Base-by-base conservation (phyloP, 2,888 invertebrate species). In the Lycophotia porphyrea region DNA sequence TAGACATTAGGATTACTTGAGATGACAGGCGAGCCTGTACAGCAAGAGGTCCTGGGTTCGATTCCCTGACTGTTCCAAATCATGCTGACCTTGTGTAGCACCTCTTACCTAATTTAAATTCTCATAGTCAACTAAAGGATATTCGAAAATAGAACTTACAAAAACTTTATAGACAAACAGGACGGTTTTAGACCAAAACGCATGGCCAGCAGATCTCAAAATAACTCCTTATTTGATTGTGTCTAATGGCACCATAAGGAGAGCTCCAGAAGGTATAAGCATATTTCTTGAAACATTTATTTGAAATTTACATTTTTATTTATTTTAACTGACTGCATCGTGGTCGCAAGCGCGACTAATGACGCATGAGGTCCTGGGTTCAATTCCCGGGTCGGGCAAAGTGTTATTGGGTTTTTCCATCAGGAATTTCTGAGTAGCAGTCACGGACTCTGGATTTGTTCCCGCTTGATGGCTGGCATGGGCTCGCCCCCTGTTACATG, bases 201-300 rank as follows among this genome's bases (percentile, higher is more conserved):
- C 78, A 71, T 73, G 36, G 52, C 63, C 21, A 82, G 18, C 13
- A 64, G 71, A 60, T 70, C 34, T 55, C 2, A 39, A 82, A 82
- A 78, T 82, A 82, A 60, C 74, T 74, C 64, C 34, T 47, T n/a
- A 58, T 21, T 68, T 36, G 42, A 68, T 63, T 71, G 52, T 78
- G n/a, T n/a, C 11, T 52, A 65, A 60, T n/a, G 24, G 24, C 71
- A 80, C 52, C 0, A 39, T 5, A 34, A 1, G 1, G 18, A 24
- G 15, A 65, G 8, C 13, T 21, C 0, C 77, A 72, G 82, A 82
- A 82, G 77, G 34, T 34, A n/a, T n/a, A 24, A 60, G 34, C 60
- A 55, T 5, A 27, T 3, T 13, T 21, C 15, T 63, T 39, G 24
- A 24, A 36, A n/a, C 24, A 39, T 39, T 27, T 58, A 58, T n/a